Base-by-base conservation (phyloP, 2,113 vertebrate species). In the Camelus bactrianus region DNA sequence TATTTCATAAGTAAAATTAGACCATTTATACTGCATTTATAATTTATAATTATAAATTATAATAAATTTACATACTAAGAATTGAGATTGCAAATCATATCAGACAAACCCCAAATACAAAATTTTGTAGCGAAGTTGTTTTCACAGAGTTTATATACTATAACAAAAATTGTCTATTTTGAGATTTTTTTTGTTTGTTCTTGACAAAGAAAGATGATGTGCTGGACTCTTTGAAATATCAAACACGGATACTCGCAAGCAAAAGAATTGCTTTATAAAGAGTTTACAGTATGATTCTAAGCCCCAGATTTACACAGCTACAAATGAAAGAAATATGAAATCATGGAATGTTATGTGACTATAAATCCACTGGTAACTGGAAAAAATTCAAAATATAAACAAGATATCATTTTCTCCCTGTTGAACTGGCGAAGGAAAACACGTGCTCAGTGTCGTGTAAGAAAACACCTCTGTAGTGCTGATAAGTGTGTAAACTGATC, bases 1-100 rank as follows among this genome's bases (percentile, higher is more conserved):
- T 77, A 88, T 54, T 80, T 87, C 9, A 46, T n/a, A 90, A 94
- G 35, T 77, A 64, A 67, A 88, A 38, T 94, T 62, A 56, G 46
- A 32, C 30, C 14, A 72, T 30, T n/a, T 54, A 52, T 24, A 60
- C 67, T 46, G 16, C 90, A 87, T 82, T 83, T 52, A 30, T n/a
- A 82, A 60, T 26, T 42, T 42, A 42, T 42, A 42, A 5, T 42
- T 42, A 42, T 42, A 42, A 42, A 86, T 83, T 52, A 26, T n/a
- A 82, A 60, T 26, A 69, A 73, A 64, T 81, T 84, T 17, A 67
- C 5, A 62, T 15, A 8, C 7, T 75, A 60, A 93, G 75, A 87
- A 48, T 64, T 48, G 72, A 83, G 52, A n/a, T 73, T 80, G 22
- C 17, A 16, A 60, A 67, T 83, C 14, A 16, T 6, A 46, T 58